A percentile compares a stretch with the other conserved stretches of the same genome.
Evolutionary conservation across 2,888 invertebrate species (phyloP).

Genomic region (Colletes collaris): DNA sequence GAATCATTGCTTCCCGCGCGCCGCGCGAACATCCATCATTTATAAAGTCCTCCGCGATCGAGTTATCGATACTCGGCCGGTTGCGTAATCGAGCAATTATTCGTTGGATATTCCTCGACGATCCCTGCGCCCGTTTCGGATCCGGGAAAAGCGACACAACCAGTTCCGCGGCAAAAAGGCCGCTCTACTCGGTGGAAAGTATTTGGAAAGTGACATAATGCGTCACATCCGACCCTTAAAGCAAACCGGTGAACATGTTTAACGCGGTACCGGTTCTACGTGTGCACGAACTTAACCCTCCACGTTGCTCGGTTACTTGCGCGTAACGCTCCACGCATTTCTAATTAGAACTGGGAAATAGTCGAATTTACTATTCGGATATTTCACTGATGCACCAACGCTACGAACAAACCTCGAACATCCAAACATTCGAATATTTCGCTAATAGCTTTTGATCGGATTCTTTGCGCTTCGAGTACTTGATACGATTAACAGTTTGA

Average conservation of each 20-base stretch:
- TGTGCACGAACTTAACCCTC: conserved; percentile 21
- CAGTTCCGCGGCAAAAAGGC: conserved; percentile 22
- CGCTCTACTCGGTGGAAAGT: conserved; percentile 55
- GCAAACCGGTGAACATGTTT: conserved; percentile 1
- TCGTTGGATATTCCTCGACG: not conserved
- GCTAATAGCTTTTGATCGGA: no score
- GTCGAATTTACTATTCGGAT: no score
- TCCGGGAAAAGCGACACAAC: conserved; percentile 32
- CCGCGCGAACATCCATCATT: conserved; percentile 18
- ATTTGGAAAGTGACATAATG: conserved; percentile 70
- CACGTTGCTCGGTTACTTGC: not conserved
- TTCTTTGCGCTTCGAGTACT: no score
- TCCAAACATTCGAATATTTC: no score
- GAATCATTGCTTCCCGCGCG: conserved; percentile 31
- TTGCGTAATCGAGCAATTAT: conserved; percentile 16
- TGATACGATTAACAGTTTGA: no score
- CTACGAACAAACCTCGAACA: no score
- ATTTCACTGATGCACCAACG: no score
- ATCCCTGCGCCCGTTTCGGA: conserved; percentile 4
- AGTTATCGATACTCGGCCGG: conserved; percentile 20
- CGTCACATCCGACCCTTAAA: conserved; percentile 67
- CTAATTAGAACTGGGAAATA: no score
- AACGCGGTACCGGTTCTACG: conserved; percentile 12
- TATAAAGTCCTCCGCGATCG: conserved; percentile 2
- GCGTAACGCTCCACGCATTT: no score